Percentiles rank a stretch among this genome's conserved stretches.
Conservation (phyloP, 2,888 invertebrate species). For the Argyresthia albistria region DNA sequence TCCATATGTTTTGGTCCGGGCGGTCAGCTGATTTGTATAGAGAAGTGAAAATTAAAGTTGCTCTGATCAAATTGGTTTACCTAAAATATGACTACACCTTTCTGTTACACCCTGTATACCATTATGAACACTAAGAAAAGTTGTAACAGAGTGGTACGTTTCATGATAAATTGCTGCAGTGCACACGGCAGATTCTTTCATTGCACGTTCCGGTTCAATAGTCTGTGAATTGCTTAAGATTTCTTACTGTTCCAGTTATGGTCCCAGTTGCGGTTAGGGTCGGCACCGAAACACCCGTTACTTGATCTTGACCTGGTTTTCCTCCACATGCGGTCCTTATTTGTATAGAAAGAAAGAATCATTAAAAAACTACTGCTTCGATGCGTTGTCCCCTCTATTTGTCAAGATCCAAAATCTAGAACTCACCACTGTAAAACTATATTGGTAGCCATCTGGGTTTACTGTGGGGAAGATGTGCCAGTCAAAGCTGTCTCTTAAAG, state of each 20-base stretch:
- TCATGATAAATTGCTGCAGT: neutral
- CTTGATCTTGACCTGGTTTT: slow-evolving; percentile 73
- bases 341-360: neutral
- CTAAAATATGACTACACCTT: no score
- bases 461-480: slow-evolving; percentile 83
- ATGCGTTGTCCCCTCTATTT: neutral
- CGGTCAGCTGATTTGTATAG: no score
- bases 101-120: no score
- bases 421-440: slow-evolving; percentile 67
- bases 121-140: no score
- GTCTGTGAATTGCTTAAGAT: neutral
- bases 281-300: slow-evolving; percentile 76
- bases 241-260: slow-evolving; percentile 65
- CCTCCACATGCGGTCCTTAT: slow-evolving; percentile 80
- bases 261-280: slow-evolving; percentile 86
- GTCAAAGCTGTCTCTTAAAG: slow-evolving; percentile 71
- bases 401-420: neutral
- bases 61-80: no score
- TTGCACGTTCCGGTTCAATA: no score
- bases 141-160: neutral
- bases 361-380: neutral
- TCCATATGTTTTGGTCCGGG: no score
- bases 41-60: no score
- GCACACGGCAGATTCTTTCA: no score
- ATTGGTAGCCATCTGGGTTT: slow-evolving; percentile 86